Evolutionary conservation across 2,113 vertebrate genomes (phyloP).

Genomic region (Thamnophis sirtalis): DNA sequence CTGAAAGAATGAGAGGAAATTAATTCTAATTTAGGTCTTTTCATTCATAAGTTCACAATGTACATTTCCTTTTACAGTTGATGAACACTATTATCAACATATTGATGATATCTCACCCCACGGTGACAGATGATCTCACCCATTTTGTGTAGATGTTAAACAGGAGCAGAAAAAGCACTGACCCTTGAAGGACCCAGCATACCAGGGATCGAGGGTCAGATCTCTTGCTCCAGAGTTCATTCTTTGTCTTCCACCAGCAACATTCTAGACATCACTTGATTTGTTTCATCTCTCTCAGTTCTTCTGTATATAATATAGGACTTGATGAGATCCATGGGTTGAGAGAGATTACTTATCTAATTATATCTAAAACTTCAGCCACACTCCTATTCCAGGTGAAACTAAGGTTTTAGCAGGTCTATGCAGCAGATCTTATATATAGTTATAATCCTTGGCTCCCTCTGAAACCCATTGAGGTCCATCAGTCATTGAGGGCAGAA

Average conservation of each 20-base stretch:
- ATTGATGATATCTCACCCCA: background rate
- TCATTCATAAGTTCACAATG: background rate
- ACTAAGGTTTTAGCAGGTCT: background rate
- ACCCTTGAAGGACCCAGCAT: background rate
- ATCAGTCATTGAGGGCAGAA: background rate
- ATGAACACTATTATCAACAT: background rate
- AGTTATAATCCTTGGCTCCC: background rate
- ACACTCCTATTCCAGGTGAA: background rate
- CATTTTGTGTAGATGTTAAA: too few relatives aligned
- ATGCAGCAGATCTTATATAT: background rate
- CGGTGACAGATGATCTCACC: too few relatives aligned
- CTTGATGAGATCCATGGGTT: background rate
- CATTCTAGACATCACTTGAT: background rate
- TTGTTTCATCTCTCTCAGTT: background rate
- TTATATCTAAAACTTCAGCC: background rate
- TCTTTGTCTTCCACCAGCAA: background rate
- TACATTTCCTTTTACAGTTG: background rate
- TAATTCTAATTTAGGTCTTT: background rate
- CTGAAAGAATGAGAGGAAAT: constrained; percentile 44
- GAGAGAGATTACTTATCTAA: background rate
- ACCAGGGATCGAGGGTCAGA: background rate
- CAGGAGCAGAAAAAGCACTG: background rate
- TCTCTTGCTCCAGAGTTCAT: background rate
- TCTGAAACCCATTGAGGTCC: background rate
- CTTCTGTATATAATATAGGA: background rate